These are phyloP conservation scores for Mya arenaria DNA, from an alignment of 1,140 invertebrate genomes.

Conservation along the genomic window DNA sequence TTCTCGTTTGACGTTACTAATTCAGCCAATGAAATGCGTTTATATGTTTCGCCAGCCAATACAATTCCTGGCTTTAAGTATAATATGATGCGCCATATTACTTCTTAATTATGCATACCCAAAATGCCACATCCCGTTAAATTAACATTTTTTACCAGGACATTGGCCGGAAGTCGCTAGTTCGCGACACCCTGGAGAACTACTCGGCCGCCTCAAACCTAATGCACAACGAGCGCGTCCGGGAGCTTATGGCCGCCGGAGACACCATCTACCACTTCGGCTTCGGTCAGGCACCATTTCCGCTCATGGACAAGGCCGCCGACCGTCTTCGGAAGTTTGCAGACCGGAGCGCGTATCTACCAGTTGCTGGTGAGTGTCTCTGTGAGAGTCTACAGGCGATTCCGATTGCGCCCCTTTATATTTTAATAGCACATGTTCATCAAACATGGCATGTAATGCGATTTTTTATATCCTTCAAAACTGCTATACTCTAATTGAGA, in stretches of 20 bases:
- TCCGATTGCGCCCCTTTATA: no score
- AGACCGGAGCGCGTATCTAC: conserved; percentile 75
- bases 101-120: no score
- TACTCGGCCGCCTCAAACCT: conserved; percentile 71
- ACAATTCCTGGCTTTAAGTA: no score
- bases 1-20: no score
- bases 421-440: no score
- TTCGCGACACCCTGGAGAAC: conserved; percentile 63
- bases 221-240: conserved; percentile 69
- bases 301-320: conserved; percentile 70
- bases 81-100: no score
- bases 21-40: no score
- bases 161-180: conserved; percentile 15
- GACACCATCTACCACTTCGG: conserved; percentile 77
- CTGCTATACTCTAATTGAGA: neutral
- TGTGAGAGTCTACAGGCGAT: neutral
- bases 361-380: conserved; percentile 71
- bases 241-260: conserved; percentile 69
- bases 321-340: conserved; percentile 74
- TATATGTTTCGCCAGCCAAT: no score
- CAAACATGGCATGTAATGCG: neutral
- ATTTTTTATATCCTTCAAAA: neutral
- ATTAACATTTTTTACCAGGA: neutral
- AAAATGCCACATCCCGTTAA: no score
- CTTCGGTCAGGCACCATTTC: conserved; percentile 81